Conservation (phyloP, 2,113 vertebrate genomes). For the Chunga burmeisteri region DNA sequence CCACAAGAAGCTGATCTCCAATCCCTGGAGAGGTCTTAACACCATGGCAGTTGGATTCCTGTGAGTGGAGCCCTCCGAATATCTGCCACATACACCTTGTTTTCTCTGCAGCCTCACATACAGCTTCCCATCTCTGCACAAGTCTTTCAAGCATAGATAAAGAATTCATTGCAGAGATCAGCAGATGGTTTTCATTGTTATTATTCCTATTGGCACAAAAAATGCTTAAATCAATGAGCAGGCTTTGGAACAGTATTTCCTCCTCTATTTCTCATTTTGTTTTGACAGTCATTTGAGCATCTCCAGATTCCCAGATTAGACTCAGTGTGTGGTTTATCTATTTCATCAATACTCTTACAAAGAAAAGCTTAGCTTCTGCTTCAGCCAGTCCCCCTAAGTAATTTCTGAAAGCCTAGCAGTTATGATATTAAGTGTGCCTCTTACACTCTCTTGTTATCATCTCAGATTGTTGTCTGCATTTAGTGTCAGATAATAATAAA, state of each 20-base stretch:
- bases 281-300: conserved; percentile 48
- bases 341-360: conserved; percentile 27
- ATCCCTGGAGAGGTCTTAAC: background rate
- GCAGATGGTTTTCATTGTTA: conserved; percentile 35
- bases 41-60: background rate
- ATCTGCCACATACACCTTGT: background rate
- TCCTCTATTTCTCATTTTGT: conserved; percentile 29
- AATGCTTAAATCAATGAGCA: conserved; percentile 22
- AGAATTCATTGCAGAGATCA: conserved; percentile 4
- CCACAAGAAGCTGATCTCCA: background rate
- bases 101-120: background rate
- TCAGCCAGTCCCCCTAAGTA: background rate
- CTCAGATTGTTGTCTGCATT: background rate
- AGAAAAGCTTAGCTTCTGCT: conserved; percentile 34
- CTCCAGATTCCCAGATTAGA: conserved; percentile 9
- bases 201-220: conserved; percentile 31
- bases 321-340: background rate
- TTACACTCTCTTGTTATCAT: background rate
- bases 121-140: background rate
- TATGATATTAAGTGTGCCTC: background rate
- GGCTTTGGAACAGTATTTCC: conserved; percentile 13
- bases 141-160: background rate
- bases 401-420: conserved; percentile 17
- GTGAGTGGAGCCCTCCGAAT: background rate
- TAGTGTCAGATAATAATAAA: background rate